Conservation (phyloP, 2,888 invertebrate species). For the Lagria hirta region DNA sequence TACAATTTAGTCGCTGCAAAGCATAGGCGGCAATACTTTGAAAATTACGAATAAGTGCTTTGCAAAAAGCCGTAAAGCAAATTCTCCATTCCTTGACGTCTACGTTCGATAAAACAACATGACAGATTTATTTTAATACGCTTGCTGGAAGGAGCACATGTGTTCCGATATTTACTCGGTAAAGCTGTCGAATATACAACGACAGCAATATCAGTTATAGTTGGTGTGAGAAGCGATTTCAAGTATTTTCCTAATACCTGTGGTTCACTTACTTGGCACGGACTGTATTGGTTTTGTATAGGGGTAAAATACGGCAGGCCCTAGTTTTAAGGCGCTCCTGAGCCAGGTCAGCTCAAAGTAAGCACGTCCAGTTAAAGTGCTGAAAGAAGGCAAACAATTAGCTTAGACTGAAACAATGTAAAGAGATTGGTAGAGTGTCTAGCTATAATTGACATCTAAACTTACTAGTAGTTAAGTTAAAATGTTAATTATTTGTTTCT, state of each 20-base stretch:
- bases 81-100: constrained; percentile 8
- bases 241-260: constrained; percentile 36
- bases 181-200: constrained; percentile 24
- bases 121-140: constrained; percentile 25
- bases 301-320: constrained; percentile 21
- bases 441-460: too few relatives aligned
- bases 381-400: constrained; percentile 1
- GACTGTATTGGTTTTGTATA: constrained; percentile 31
- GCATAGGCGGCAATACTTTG: too few relatives aligned
- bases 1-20: too few relatives aligned
- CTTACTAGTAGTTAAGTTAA: too few relatives aligned
- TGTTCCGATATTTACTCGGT: constrained; percentile 23
- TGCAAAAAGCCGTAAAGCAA: constrained; percentile 9
- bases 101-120: constrained; percentile 22
- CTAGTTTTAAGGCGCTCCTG: constrained; percentile 26
- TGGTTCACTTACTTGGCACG: constrained; percentile 36
- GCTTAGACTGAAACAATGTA: too few relatives aligned
- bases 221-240: constrained; percentile 19
- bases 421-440: too few relatives aligned
- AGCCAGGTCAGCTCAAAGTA: constrained; percentile 38
- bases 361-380: constrained; percentile 34
- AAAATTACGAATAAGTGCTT: too few relatives aligned
- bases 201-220: constrained; percentile 20
- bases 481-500: too few relatives aligned
- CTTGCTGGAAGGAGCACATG: constrained; percentile 20